Evolutionary conservation across 2,888 invertebrate species (phyloP).

Genomic region (Hirtodrosophila duncani): DNA sequence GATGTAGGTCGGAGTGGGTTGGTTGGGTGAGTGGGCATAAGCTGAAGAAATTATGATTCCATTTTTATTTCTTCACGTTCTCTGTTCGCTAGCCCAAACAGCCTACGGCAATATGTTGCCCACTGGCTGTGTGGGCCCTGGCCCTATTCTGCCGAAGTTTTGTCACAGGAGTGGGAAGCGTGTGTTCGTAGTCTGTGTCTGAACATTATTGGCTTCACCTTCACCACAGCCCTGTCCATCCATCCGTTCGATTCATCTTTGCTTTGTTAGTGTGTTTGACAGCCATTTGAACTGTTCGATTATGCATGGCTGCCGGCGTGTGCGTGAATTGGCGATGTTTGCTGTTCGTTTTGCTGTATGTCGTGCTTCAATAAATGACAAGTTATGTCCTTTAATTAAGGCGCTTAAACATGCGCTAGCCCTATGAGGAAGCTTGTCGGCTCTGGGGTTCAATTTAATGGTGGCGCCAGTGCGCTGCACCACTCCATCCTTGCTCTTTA

Average conservation of each 20-base stretch:
- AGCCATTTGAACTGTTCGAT: conserved; percentile 46
- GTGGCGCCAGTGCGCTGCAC: background rate
- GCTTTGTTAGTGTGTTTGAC: conserved; percentile 14
- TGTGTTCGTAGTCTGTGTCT: background rate
- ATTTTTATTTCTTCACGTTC: conserved; percentile 34
- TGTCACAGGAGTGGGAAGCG: conserved; percentile 28
- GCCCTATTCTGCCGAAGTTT: conserved; percentile 8
- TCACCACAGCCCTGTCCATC: background rate
- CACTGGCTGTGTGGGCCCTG: conserved; percentile 11
- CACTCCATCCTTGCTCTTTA: background rate
- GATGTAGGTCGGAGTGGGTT: conserved; percentile 42
- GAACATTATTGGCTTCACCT: conserved; percentile 15
- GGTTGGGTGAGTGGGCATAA: background rate
- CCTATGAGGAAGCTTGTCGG: conserved; percentile 39
- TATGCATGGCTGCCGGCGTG: conserved; percentile 41
- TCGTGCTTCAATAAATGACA: conserved; percentile 58
- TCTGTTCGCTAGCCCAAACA: conserved; percentile 21
- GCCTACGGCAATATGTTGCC: conserved; percentile 15
- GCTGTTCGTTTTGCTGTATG: conserved; percentile 37
- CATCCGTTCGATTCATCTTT: background rate
- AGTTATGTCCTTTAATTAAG: conserved; percentile 65
- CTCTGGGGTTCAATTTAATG: conserved; percentile 1
- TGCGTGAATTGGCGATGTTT: conserved; percentile 32
- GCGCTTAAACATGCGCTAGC: conserved; percentile 52
- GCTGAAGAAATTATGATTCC: conserved; percentile 48